These are phyloP conservation scores for Anthopleura xanthogrammica DNA, from an alignment of 92 coral and sea anemone species.

Conservation along the genomic window DNA sequence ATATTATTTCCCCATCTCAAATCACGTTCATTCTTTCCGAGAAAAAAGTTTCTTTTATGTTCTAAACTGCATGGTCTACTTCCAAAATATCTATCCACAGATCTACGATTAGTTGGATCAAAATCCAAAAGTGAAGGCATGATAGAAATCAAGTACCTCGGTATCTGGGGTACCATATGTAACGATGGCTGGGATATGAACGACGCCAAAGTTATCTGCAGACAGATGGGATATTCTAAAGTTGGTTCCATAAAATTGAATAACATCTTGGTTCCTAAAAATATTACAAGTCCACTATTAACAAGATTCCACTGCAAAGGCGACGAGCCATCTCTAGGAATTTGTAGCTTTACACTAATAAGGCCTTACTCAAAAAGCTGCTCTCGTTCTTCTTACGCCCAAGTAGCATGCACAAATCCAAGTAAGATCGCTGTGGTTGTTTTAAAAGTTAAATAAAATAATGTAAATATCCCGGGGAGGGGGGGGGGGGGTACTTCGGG, in stretches of 20 bases:
- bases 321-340: background rate
- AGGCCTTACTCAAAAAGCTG: background rate
- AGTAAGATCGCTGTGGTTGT: background rate
- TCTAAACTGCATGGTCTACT: background rate
- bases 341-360: background rate
- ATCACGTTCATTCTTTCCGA: background rate
- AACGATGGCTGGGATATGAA: background rate
- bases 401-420: background rate
- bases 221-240: constrained; percentile 4
- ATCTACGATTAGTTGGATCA: background rate
- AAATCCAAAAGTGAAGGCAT: background rate
- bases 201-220: background rate
- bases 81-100: background rate
- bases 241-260: background rate
- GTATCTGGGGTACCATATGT: background rate
- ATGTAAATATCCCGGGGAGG: no score
- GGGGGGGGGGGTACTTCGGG: no score
- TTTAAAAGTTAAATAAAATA: no score
- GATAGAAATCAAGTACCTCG: background rate
- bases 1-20: no score
- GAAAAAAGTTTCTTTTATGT: background rate
- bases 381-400: background rate
- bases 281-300: background rate
- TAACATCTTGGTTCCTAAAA: background rate
- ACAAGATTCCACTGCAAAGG: background rate